Evolutionary conservation across 1,140 invertebrate genomes (phyloP).

Genomic region (Agrilus planipennis): DNA sequence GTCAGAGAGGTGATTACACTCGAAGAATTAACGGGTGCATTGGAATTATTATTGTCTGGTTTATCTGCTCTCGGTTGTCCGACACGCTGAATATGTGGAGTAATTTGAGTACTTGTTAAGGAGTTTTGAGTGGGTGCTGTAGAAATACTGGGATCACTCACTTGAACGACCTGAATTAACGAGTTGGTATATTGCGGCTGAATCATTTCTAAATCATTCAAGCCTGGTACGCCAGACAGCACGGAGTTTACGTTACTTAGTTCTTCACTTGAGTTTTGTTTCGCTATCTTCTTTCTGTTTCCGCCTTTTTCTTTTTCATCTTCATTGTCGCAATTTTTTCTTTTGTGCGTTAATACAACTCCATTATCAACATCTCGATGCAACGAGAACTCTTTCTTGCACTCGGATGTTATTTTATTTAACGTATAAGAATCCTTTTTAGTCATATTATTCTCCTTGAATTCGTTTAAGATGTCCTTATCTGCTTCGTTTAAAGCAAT

Average conservation of each 20-base stretch:
- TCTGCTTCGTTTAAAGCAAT: too few relatives aligned
- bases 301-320: too few relatives aligned
- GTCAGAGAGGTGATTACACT: slow-evolving; percentile 14
- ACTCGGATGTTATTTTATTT: too few relatives aligned
- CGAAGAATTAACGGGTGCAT: slow-evolving; percentile 24
- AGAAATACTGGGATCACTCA: slow-evolving; percentile 29
- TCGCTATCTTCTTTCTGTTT: too few relatives aligned
- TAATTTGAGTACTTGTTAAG: slow-evolving; percentile 32
- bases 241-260: slow-evolving; percentile 21
- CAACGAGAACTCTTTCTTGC: too few relatives aligned
- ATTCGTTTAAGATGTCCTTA: too few relatives aligned
- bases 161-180: slow-evolving; percentile 47
- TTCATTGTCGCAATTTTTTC: too few relatives aligned
- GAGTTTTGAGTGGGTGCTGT: slow-evolving; percentile 21
- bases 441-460: too few relatives aligned
- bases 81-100: slow-evolving; percentile 35
- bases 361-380: too few relatives aligned
- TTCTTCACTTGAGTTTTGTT: too few relatives aligned
- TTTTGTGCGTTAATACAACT: too few relatives aligned
- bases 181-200: slow-evolving; percentile 38
- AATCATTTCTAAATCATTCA: slow-evolving; percentile 44
- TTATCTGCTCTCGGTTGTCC: slow-evolving; percentile 32
- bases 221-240: slow-evolving; percentile 38
- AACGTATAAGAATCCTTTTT: too few relatives aligned
- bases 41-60: slow-evolving; percentile 20